Evolutionary conservation across 2,888 invertebrate genomes (phyloP), one percentile per base, ranked within the genome.

Genomic region (Ecdyonurus torrentis): DNA sequence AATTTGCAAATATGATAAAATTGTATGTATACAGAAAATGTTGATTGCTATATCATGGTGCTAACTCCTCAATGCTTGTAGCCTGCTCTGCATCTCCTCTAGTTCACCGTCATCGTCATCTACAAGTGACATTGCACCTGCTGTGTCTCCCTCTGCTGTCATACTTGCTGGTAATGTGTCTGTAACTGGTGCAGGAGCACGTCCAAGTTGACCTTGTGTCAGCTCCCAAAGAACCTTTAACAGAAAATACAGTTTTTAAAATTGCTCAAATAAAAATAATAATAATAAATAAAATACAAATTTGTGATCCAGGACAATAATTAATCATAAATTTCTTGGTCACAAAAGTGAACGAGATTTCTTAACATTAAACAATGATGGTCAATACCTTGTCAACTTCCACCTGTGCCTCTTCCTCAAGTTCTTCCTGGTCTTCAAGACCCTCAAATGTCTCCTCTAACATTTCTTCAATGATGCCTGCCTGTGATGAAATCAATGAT

Each of bases 391-490:
- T 92, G 71, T 94, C 93, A 25, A 95, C 88, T 79, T 97, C 96
- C 67, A 83, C 84, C 74, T 96, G 92, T 2, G 94, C 97, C 69
- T 91, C 93, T 70, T 97, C 96, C 71, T 99, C 99, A 81, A 97
- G 82, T 72, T 96, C 95, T 70, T 96, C 95, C 3, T 90, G 86
- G 73, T 93, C 93, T 70, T 95, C 83, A 66, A 96, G 70, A 2
- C 83, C 81, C 66, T 96, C 94, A 86, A 99, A 88, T 25, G 96
- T 94, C 72, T 99, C 99, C 67, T 98, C 97, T 55, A 99, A 78
- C 97, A 99, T 96, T 77, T 99, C 99, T 74, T 99, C 98, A 62
- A 99, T 93, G 65, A 99, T 97, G 20, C 98, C 98, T 0, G 96
- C 95, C 75, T 79, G 66, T n/a, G n/a, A n/a, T n/a, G n/a, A n/a